These are phyloP conservation scores for Sphecodes monilicornis DNA, from an alignment of 2,888 invertebrate genomes.

Conservation along the genomic window DNA sequence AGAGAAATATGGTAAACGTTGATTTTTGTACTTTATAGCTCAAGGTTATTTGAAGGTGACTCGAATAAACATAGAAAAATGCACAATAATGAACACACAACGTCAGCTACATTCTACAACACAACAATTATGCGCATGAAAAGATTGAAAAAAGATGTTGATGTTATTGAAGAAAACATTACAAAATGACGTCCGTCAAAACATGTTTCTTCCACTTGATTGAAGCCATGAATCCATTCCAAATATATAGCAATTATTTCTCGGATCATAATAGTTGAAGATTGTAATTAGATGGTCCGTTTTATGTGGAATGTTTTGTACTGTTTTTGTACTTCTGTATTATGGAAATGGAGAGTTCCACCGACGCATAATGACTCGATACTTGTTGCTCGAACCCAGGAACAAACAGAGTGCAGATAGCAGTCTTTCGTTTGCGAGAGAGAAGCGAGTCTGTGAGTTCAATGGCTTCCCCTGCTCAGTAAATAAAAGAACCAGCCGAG, in stretches of 20 bases:
- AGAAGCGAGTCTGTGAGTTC: background rate
- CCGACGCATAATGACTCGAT: constrained; percentile 12
- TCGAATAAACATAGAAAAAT: background rate
- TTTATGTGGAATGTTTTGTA: background rate
- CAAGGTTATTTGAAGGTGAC: background rate
- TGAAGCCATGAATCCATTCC: background rate
- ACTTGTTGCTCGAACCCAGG: background rate
- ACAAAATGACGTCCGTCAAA: background rate
- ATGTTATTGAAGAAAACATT: background rate
- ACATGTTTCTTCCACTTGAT: background rate
- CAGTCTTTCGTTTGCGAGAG: constrained; percentile 5
- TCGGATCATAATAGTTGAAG: background rate
- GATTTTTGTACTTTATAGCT: background rate
- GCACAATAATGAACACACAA: background rate
- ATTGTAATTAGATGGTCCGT: background rate
- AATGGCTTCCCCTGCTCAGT: background rate
- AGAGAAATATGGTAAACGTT: too few species aligned
- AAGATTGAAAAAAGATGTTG: too few species aligned
- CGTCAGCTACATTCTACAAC: too few species aligned
- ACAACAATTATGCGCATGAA: background rate
- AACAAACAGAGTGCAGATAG: constrained; percentile 4
- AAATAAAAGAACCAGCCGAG: constrained; percentile 15
- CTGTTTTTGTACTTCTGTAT: background rate
- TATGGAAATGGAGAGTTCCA: background rate
- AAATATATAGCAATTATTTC: background rate